A percentile compares a stretch with the other conserved stretches of the same genome.
phyloP scores from a whole-genome alignment of 2,888 invertebrate genomes.

The Taphrorychus bicolor region DNA sequence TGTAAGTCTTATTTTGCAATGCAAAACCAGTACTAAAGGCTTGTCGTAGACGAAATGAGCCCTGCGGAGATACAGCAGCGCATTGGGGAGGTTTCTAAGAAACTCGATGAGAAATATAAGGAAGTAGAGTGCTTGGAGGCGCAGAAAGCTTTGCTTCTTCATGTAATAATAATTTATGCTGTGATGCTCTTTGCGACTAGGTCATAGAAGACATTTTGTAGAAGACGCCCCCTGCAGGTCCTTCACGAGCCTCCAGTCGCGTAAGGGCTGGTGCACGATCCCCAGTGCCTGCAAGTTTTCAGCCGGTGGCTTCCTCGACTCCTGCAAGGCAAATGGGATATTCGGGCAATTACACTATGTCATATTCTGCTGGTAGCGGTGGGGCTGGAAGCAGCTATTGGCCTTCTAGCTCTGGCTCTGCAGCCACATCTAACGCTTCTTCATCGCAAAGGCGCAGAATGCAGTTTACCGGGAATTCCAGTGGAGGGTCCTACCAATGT shows the following conservation, averaged over 20 bases:
- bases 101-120: constrained; percentile 23
- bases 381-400: not conserved
- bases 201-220: no score
- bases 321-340: constrained; percentile 13
- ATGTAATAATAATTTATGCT: constrained; percentile 17
- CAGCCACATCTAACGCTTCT: no score
- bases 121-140: constrained; percentile 28
- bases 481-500: not conserved
- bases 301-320: constrained; percentile 7
- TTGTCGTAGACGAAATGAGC: constrained; percentile 29
- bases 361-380: not conserved
- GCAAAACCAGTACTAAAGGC: no score
- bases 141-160: constrained; percentile 20
- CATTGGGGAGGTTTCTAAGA: constrained; percentile 29
- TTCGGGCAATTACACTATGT: not conserved
- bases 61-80: constrained; percentile 18
- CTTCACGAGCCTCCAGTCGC: not conserved
- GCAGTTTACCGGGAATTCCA: not conserved
- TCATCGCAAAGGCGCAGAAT: not conserved
- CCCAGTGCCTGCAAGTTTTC: not conserved
- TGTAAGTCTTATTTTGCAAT: constrained; percentile 18
- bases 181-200: no score
- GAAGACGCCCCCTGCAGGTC: not conserved
- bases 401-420: not conserved
- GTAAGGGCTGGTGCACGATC: not conserved